Evolutionary conservation across 1,140 invertebrate genomes (phyloP).

Genomic region (Saxidomus purpurata): DNA sequence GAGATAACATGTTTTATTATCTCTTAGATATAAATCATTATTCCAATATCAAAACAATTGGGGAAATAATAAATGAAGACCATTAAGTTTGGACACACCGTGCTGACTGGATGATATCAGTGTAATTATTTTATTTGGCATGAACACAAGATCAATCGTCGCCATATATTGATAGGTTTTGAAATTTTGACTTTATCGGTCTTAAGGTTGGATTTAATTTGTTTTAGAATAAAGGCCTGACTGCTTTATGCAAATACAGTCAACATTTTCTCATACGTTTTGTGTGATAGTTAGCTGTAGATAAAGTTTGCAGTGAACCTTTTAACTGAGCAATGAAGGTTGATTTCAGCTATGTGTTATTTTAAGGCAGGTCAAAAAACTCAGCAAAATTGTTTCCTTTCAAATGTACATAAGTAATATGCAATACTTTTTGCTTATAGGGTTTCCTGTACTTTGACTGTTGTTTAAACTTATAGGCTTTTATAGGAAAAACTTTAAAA

Average conservation of each 20-base stretch:
- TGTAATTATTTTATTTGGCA: slow-evolving; percentile 53
- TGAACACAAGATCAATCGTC: not conserved
- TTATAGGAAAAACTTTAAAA: too few relatives aligned
- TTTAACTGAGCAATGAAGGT: not conserved
- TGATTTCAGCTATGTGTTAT: too few relatives aligned
- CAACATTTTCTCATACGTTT: slow-evolving; percentile 21
- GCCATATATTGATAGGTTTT: slow-evolving; percentile 28
- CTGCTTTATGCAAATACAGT: not conserved
- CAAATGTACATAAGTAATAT: too few relatives aligned
- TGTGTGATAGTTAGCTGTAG: slow-evolving; percentile 7
- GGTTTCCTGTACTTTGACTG: too few relatives aligned
- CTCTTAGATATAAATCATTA: not conserved
- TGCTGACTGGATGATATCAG: not conserved
- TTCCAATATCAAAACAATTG: not conserved
- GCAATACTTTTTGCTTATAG: too few relatives aligned
- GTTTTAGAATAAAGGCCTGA: not conserved
- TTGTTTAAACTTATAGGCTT: too few relatives aligned
- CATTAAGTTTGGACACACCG: not conserved
- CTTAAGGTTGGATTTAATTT: not conserved
- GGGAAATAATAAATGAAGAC: not conserved
- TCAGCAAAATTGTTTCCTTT: too few relatives aligned
- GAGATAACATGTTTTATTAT: too few relatives aligned
- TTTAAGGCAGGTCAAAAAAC: too few relatives aligned
- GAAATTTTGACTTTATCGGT: not conserved
- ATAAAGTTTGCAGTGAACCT: slow-evolving; percentile 8